Conservation (phyloP, 2,888 invertebrate genomes). For the Ctena decussata region DNA sequence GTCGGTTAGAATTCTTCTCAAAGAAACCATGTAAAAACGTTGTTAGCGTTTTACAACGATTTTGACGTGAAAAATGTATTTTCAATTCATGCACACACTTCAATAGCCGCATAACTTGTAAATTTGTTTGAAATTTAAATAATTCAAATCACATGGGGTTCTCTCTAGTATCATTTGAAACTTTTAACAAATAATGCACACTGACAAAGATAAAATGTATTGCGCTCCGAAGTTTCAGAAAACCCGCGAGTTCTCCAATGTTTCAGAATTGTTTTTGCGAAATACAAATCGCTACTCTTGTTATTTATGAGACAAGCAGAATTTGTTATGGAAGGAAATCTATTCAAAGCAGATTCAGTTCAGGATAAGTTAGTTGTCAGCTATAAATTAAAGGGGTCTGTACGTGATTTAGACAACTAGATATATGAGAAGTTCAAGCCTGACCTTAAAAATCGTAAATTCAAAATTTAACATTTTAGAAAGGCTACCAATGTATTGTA, state of each 20-base stretch:
- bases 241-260: constrained; percentile 29
- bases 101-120: constrained; percentile 50
- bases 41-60: not conserved
- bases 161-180: constrained; percentile 39
- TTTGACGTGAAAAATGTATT: constrained; percentile 59
- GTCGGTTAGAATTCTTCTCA: not conserved
- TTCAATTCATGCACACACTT: constrained; percentile 60
- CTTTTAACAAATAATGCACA: constrained; percentile 53
- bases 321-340: constrained; percentile 16
- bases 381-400: constrained; percentile 19
- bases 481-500: too few species aligned
- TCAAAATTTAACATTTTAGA: too few species aligned
- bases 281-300: constrained; percentile 13
- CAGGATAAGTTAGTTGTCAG: constrained; percentile 22
- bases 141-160: constrained; percentile 48
- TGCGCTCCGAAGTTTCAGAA: constrained; percentile 36
- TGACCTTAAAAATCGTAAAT: too few species aligned
- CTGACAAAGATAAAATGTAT: constrained; percentile 62
- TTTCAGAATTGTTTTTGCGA: constrained; percentile 6
- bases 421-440: not conserved
- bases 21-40: not conserved
- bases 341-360: constrained; percentile 31
- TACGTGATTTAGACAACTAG: not conserved
- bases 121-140: constrained; percentile 64
- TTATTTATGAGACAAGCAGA: constrained; percentile 33